Percentiles rank a stretch among this genome's conserved stretches.
phyloP scores from a whole-genome alignment of 2,888 invertebrate species.

The Eupithecia tripunctaria region DNA sequence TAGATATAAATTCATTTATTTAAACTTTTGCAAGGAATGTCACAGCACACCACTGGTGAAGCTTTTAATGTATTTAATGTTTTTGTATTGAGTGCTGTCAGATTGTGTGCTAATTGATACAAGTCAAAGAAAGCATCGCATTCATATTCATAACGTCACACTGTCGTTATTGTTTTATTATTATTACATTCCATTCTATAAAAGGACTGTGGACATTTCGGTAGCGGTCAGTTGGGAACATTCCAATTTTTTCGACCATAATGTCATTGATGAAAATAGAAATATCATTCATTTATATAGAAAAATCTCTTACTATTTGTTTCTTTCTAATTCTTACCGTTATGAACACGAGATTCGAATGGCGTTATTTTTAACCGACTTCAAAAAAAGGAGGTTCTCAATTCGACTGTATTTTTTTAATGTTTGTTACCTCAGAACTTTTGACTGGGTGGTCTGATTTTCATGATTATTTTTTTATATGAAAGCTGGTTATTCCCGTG shows the following conservation, averaged over 20 bases:
- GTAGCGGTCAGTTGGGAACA: slow-evolving; percentile 2
- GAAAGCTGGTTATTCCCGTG: too few species aligned
- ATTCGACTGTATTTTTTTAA: too few species aligned
- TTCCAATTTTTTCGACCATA: neutral
- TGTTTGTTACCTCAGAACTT: too few species aligned
- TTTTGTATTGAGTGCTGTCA: slow-evolving; percentile 15
- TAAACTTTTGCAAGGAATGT: neutral
- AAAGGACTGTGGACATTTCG: neutral
- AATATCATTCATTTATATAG: neutral
- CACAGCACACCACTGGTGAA: neutral
- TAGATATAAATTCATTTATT: too few species aligned
- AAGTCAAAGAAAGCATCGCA: slow-evolving; percentile 10
- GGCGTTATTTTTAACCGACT: too few species aligned
- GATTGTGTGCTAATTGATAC: slow-evolving; percentile 21
- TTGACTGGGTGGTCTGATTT: too few species aligned
- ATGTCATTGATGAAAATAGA: too few species aligned
- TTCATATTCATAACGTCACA: slow-evolving; percentile 16
- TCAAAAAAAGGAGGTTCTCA: too few species aligned
- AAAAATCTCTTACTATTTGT: neutral
- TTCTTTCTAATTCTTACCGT: too few species aligned
- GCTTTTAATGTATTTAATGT: slow-evolving; percentile 8
- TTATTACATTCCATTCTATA: neutral
- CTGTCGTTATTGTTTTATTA: slow-evolving; percentile 2
- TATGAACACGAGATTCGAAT: too few species aligned
- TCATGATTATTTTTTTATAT: too few species aligned